Conservation (phyloP, 2,797 vertebrate species). For the Oryzias dopingdopingensis region DNA sequence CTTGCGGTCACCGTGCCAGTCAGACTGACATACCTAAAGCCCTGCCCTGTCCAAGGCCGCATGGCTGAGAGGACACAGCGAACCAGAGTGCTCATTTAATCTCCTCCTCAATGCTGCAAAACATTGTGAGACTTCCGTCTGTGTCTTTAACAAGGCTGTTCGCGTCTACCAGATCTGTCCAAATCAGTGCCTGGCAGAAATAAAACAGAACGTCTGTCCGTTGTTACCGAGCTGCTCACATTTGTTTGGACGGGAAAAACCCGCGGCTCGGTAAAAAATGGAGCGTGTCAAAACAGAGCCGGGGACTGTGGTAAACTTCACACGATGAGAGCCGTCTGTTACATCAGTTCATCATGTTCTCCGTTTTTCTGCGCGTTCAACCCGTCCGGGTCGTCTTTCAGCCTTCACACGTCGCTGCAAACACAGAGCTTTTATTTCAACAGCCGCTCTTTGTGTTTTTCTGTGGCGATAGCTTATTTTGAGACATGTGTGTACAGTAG, state of each 20-base stretch:
- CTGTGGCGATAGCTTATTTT: conserved; percentile 62
- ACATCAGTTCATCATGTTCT: conserved; percentile 41
- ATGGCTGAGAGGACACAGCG: conserved; percentile 47
- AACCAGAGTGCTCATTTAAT: conserved; percentile 53
- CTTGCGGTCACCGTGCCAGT: conserved; percentile 66
- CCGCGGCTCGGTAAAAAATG: conserved; percentile 55
- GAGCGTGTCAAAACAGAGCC: conserved; percentile 56
- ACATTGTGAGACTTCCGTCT: conserved; percentile 59
- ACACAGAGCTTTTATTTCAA: conserved; percentile 58
- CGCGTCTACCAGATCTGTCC: conserved; percentile 59
- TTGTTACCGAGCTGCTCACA: conserved; percentile 53
- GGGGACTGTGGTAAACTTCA: conserved; percentile 48
- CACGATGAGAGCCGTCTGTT: conserved; percentile 38
- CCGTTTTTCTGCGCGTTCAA: conserved; percentile 72
- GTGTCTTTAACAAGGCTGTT: conserved; percentile 71
- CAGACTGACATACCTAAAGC: conserved; percentile 57
- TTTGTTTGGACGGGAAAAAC: conserved; percentile 54
- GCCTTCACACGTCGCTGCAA: conserved; percentile 58
- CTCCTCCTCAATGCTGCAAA: conserved; percentile 44
- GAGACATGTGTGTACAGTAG: conserved; percentile 50
- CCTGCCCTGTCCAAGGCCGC: conserved; percentile 53
- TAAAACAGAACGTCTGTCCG: conserved; percentile 44
- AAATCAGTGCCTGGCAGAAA: conserved; percentile 73
- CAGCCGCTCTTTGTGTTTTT: conserved; percentile 48
- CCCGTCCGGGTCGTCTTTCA: conserved; percentile 41